Conservation (phyloP, 1,140 invertebrate genomes). For the Pachypeltis micranthus region DNA sequence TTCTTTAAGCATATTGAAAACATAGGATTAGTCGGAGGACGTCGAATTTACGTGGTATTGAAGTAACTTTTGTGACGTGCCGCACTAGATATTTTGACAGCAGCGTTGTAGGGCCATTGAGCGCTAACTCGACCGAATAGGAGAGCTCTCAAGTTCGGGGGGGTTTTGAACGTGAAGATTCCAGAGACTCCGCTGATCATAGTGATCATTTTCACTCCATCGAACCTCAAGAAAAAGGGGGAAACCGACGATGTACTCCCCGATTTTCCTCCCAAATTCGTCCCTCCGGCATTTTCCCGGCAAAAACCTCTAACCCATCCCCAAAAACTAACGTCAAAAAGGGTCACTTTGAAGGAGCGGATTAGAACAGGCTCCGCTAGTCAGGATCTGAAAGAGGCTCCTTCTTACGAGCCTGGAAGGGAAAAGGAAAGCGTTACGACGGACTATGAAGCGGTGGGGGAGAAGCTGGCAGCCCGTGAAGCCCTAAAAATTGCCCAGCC, state of each 20-base stretch:
- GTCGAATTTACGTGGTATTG: no score
- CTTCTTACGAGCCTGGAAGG: background rate
- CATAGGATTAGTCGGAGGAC: no score
- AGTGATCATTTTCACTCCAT: no score
- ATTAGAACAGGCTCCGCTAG: background rate
- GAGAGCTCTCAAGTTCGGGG: no score
- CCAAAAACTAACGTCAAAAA: background rate
- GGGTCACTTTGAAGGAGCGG: background rate
- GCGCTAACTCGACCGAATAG: no score
- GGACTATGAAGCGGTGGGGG: background rate
- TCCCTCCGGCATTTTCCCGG: background rate
- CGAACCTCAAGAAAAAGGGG: background rate
- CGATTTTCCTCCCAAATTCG: background rate
- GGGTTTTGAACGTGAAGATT: no score
- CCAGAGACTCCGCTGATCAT: no score
- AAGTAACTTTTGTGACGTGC: no score
- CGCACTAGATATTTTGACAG: no score
- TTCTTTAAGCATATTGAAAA: no score
- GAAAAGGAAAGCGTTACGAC: background rate
- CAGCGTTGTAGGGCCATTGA: no score
- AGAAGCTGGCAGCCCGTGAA: background rate
- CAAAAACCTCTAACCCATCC: background rate
- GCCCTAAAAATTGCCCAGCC: background rate
- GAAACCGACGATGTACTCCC: background rate
- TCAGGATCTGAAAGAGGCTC: background rate